These are phyloP conservation scores for Anoplopoma fimbria DNA, from an alignment of 2,113 vertebrate genomes.

Conservation along the genomic window DNA sequence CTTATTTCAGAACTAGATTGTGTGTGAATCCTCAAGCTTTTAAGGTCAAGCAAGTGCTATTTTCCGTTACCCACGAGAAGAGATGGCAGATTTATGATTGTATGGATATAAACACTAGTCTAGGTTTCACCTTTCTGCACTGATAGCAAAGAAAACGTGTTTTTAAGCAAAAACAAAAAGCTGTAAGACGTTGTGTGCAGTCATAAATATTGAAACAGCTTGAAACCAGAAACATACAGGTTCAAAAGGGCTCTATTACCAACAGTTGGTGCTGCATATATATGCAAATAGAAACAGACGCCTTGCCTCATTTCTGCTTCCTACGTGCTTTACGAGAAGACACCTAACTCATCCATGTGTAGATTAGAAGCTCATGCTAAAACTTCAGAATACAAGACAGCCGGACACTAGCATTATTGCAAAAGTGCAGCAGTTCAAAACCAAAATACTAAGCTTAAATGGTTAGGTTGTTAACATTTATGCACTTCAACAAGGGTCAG, in stretches of 20 bases:
- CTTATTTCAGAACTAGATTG: constrained; percentile 3
- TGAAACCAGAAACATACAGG: background rate
- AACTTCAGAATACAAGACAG: background rate
- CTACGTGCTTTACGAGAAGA: background rate
- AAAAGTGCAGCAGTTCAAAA: background rate
- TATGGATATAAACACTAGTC: background rate
- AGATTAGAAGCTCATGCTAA: background rate
- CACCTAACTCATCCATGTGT: no score
- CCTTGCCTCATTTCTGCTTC: background rate
- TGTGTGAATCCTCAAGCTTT: background rate
- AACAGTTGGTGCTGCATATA: background rate
- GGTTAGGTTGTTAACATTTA: no score
- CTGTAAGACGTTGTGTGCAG: background rate
- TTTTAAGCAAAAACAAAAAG: background rate
- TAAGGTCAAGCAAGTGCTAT: background rate
- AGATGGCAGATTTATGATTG: background rate
- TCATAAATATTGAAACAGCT: constrained; percentile 13
- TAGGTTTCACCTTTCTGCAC: background rate
- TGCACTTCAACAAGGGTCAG: no score
- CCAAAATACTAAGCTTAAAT: background rate
- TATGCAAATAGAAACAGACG: background rate
- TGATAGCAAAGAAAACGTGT: background rate
- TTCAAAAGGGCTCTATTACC: background rate
- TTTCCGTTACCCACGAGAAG: background rate
- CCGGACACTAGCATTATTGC: no score